Conservation (phyloP, 2,888 invertebrate genomes). For the Drepana falcataria region DNA sequence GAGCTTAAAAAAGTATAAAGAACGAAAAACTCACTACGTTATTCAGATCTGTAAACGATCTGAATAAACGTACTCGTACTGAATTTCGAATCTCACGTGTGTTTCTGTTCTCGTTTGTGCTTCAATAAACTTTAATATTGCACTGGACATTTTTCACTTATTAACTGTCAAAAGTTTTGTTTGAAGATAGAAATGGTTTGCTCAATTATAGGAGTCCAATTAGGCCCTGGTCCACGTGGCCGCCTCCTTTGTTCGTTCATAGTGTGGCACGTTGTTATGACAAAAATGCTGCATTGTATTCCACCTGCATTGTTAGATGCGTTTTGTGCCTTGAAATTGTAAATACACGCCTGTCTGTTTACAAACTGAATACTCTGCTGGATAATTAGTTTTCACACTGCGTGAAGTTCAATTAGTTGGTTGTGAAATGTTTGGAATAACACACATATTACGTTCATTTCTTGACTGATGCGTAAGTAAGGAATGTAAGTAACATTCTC, state of each 20-base stretch:
- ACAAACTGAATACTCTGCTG: background rate
- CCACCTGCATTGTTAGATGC: slow-evolving; percentile 3
- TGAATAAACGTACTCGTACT: too few relatives aligned
- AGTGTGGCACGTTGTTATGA: slow-evolving; percentile 25
- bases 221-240: slow-evolving; percentile 29
- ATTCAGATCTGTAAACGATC: too few relatives aligned
- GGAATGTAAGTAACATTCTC: too few relatives aligned
- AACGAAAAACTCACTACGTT: too few relatives aligned
- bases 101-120: background rate
- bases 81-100: too few relatives aligned
- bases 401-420: background rate
- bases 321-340: slow-evolving; percentile 18
- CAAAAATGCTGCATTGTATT: slow-evolving; percentile 22
- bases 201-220: slow-evolving; percentile 23
- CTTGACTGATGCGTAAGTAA: background rate
- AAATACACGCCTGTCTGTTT: slow-evolving; percentile 12
- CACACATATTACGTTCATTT: background rate
- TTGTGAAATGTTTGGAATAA: background rate
- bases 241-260: slow-evolving; percentile 24
- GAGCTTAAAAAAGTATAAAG: too few relatives aligned
- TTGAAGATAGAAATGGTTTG: slow-evolving; percentile 3
- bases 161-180: background rate
- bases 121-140: background rate
- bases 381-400: background rate
- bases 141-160: background rate